phyloP scores from a whole-genome alignment of 2,797 vertebrate genomes.

The Spheniscus humboldti region DNA sequence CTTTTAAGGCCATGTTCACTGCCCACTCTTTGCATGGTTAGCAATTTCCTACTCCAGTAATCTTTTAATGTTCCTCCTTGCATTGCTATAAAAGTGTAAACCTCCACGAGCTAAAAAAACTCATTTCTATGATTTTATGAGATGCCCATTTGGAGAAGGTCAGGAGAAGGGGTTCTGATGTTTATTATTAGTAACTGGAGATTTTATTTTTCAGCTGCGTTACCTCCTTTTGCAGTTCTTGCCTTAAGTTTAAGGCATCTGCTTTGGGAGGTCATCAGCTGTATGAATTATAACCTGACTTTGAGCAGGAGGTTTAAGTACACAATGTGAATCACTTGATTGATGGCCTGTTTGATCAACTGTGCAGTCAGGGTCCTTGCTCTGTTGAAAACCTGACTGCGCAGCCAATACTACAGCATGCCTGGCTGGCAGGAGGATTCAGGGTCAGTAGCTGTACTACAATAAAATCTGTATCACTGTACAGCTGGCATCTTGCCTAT shows the following conservation, averaged over 20 bases:
- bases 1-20: background rate
- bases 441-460: background rate
- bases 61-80: background rate
- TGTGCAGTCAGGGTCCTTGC: constrained; percentile 4
- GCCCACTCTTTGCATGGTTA: background rate
- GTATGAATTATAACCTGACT: constrained; percentile 17
- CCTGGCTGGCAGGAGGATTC: background rate
- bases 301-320: constrained; percentile 32
- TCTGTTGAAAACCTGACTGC: background rate
- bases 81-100: background rate
- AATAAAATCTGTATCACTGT: background rate
- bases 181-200: background rate
- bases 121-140: background rate
- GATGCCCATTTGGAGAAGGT: background rate
- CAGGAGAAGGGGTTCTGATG: background rate
- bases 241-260: background rate
- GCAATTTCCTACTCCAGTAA: background rate
- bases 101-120: background rate
- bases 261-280: background rate
- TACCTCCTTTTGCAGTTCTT: background rate
- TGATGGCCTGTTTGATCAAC: constrained; percentile 44
- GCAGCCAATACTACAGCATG: background rate
- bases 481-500: background rate
- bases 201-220: background rate
- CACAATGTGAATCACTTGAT: constrained; percentile 25